Evolutionary conservation across 1,140 invertebrate genomes (phyloP).

Genomic region (Zeugodacus cucurbitae): DNA sequence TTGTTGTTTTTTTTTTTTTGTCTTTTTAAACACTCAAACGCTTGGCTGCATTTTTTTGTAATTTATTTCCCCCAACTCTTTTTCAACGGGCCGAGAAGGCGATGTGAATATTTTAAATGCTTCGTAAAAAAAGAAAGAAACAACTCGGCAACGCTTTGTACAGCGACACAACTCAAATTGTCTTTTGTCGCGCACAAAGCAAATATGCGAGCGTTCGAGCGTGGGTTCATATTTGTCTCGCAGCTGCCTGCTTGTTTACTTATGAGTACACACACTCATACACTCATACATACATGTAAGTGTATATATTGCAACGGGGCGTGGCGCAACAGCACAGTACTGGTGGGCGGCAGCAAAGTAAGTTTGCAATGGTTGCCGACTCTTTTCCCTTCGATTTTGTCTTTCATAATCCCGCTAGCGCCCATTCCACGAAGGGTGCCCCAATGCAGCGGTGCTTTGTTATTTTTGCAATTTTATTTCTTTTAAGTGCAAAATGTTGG

Average conservation of each 20-base stretch:
- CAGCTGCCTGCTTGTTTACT: background rate
- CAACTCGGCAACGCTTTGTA: background rate
- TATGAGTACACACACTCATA: background rate
- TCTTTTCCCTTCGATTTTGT: too few species aligned
- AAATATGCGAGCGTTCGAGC: background rate
- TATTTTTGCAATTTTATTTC: background rate
- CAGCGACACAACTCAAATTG: background rate
- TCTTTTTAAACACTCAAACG: background rate
- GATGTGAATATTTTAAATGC: background rate
- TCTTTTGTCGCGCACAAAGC: background rate
- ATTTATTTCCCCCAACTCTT: background rate
- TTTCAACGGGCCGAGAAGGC: background rate
- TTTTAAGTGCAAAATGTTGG: constrained; percentile 15
- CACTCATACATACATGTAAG: too few species aligned
- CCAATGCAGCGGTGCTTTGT: background rate
- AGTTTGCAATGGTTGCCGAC: too few species aligned
- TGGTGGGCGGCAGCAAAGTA: too few species aligned
- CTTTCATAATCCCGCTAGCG: background rate
- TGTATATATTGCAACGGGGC: background rate
- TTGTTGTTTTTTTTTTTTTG: background rate
- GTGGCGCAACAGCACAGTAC: background rate
- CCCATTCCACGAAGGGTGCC: background rate
- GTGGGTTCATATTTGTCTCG: background rate
- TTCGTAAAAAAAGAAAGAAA: background rate
- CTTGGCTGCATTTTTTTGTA: background rate